These are phyloP conservation scores for Nyctibius grandis DNA, from an alignment of 2,797 vertebrate genomes.

Conservation along the genomic window DNA sequence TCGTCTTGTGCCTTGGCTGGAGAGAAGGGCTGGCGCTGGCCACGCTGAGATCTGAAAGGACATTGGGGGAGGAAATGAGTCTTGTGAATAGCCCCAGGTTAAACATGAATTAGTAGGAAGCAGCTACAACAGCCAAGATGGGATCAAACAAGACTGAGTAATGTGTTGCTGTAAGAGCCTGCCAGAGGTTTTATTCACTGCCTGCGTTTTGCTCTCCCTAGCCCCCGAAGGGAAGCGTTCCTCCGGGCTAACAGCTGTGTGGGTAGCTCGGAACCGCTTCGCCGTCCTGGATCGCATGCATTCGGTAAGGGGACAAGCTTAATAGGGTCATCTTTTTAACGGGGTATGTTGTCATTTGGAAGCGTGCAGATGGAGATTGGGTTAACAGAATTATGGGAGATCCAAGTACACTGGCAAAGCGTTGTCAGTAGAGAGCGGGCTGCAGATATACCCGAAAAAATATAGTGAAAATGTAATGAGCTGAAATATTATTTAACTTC, in stretches of 20 bases:
- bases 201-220: constrained; percentile 56
- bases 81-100: constrained; percentile 53
- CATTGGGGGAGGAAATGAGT: constrained; percentile 11
- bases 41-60: background rate
- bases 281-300: constrained; percentile 97
- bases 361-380: background rate
- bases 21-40: constrained; percentile 32
- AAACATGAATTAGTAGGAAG: constrained; percentile 49
- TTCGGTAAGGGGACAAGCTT: constrained; percentile 79
- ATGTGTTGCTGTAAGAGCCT: constrained; percentile 22
- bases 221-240: constrained; percentile 96
- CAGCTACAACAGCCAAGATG: constrained; percentile 39
- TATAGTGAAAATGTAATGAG: background rate
- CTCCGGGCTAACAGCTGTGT: constrained; percentile 94
- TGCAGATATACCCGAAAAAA: background rate
- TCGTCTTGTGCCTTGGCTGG: constrained; percentile 29
- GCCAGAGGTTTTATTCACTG: constrained; percentile 38
- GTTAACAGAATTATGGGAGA: background rate
- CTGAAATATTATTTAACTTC: background rate
- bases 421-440: background rate
- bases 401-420: background rate
- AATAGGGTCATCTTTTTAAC: background rate
- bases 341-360: background rate
- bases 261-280: constrained; percentile 96
- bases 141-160: constrained; percentile 30